Evolutionary conservation across 1,140 invertebrate species (phyloP).

Genomic region (Drosophila saltans): DNA sequence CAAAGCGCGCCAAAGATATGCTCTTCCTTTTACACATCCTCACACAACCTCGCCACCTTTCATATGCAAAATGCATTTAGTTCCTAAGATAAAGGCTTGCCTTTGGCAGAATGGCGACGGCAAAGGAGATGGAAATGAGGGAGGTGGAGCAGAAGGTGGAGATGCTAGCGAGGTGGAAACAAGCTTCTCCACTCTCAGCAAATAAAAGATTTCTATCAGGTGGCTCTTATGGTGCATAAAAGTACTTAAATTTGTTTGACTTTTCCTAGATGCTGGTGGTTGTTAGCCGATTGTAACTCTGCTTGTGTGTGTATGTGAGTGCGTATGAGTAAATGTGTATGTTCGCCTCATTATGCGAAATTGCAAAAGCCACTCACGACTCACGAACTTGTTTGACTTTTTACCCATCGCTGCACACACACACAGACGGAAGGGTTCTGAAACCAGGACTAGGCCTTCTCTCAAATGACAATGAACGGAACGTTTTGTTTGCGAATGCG

Average conservation of each 20-base stretch:
- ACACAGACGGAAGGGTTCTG: too few species aligned
- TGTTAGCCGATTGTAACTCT: background rate
- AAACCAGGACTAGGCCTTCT: background rate
- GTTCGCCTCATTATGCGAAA: conserved; percentile 50
- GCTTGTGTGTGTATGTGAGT: conserved; percentile 1
- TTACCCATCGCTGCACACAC: conserved; percentile 45
- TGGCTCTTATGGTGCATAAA: conserved; percentile 78
- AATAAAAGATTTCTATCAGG: conserved; percentile 81
- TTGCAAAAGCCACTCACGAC: conserved; percentile 43
- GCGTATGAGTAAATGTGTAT: conserved; percentile 13
- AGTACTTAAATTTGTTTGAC: conserved; percentile 81
- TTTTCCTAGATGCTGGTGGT: conserved; percentile 56
- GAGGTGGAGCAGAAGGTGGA: background rate
- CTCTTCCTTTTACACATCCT: conserved; percentile 18
- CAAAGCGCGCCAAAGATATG: conserved; percentile 71
- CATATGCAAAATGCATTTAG: conserved; percentile 74
- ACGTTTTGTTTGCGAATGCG: conserved; percentile 65
- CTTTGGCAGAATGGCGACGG: conserved; percentile 30
- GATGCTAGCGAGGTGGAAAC: conserved; percentile 7
- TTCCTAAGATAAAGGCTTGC: conserved; percentile 63
- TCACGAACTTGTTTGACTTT: conserved; percentile 56
- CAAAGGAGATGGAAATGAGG: conserved; percentile 1
- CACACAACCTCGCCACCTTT: conserved; percentile 6
- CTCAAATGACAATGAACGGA: conserved; percentile 30
- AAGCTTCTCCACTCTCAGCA: conserved; percentile 34